Evolutionary conservation across 2,797 vertebrate genomes (phyloP), one percentile per base, ranked within the genome.

Genomic region (Mus spretus): DNA sequence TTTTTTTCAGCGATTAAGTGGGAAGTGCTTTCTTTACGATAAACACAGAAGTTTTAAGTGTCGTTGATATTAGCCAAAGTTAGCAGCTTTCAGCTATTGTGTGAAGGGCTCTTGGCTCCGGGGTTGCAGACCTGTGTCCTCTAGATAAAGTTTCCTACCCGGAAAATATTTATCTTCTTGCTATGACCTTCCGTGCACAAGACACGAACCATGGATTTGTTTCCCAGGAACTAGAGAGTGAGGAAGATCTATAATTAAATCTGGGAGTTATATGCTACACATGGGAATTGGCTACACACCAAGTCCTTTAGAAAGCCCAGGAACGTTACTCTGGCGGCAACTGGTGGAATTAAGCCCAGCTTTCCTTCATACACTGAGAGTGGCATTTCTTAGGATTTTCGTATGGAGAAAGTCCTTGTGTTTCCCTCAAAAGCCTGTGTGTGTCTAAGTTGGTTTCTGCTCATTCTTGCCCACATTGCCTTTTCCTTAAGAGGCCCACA

Each of bases 181-280:
- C 97, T 96, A 57, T 98, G 98, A 98, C 98, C 98, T 99, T 99
- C 98, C 97, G 93, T 97, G 98, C 98, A 97, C 98, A 97, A 97
- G 98, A 93, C 97, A 97, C 97, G 98, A 98, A 98, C 97, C 98
- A 91, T 97, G 98, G 98, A 98, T 98, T 98, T 98, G 98, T 98
- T 98, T 98, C 98, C 98, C 98, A 98, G 98, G 98, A 98, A 98
- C 98, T 97, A 85, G 97, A 98, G 98, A 97, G 98, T 98, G 98
- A 98, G 97, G 93, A 98, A 98, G 98, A 99, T 98, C 98, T 99
- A 98, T 99, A 99, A 99, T 99, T 98, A 98, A 98, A 99, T 99
- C 99, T 98, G 98, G 97, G 98, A 97, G 97, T 97, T 98, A 97
- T 97, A 98, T 97, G 96, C 98, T 98, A 95, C 97, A 96, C 98